phyloP scores from a whole-genome alignment of 2,888 invertebrate species.

The Heliconius erato region DNA sequence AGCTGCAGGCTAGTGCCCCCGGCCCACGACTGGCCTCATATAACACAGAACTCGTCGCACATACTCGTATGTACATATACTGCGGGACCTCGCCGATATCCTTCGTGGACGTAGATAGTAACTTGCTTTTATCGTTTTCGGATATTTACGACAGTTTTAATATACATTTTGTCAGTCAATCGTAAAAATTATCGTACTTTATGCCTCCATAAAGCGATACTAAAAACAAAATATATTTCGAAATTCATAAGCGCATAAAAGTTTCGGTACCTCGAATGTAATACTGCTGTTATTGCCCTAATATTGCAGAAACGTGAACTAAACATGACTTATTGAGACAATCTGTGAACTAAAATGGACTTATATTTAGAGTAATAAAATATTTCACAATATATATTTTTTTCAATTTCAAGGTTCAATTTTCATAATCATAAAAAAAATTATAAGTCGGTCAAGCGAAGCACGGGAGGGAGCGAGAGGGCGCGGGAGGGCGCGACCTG shows the following conservation, averaged over 20 bases:
- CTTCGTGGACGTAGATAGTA: constrained; percentile 21
- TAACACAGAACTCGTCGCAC: too few species aligned
- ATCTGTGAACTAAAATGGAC: not conserved
- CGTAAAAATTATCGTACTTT: constrained; percentile 38
- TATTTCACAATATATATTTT: not conserved
- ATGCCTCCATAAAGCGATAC: constrained; percentile 33
- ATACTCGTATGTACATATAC: too few species aligned
- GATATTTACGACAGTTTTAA: constrained; percentile 42
- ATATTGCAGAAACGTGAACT: not conserved
- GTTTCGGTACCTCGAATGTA: not conserved
- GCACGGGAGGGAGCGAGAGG: not conserved
- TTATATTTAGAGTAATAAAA: not conserved
- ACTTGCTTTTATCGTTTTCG: constrained; percentile 35
- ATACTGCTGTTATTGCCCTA: constrained; percentile 8
- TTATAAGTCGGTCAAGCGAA: not conserved
- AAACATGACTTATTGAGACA: not conserved
- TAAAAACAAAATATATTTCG: constrained; percentile 28
- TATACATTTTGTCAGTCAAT: constrained; percentile 41
- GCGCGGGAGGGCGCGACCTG: constrained; percentile 8
- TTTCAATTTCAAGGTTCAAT: too few species aligned
- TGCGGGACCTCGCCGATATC: not conserved
- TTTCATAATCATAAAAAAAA: not conserved
- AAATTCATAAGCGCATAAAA: constrained; percentile 33
- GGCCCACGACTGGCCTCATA: too few species aligned
- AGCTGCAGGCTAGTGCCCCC: too few species aligned